Conservation (phyloP, 2,888 invertebrate genomes). For the Cybosia mesomella region DNA sequence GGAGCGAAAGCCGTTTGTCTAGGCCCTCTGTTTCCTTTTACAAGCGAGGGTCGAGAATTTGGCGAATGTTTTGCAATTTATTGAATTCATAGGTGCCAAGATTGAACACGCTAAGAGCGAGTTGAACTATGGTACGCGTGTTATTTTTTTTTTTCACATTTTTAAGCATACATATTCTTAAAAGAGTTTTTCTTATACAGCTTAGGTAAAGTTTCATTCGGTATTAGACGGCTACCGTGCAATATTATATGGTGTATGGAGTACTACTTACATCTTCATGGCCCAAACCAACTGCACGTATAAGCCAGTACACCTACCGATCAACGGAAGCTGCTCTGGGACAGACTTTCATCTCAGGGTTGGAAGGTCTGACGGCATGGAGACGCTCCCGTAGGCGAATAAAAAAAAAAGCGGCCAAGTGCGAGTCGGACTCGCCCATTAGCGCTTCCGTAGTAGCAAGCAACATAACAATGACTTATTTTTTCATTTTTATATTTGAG, state of each 20-base stretch:
- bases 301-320: too few relatives aligned
- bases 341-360: too few relatives aligned
- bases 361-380: too few relatives aligned
- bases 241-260: neutral
- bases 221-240: neutral
- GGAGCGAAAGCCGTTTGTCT: too few relatives aligned
- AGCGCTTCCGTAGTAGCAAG: too few relatives aligned
- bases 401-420: too few relatives aligned
- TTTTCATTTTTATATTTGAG: too few relatives aligned
- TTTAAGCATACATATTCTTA: neutral
- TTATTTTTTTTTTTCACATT: conserved; percentile 2
- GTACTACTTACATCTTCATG: neutral
- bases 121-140: neutral
- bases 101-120: neutral
- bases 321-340: too few relatives aligned
- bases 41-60: conserved; percentile 31
- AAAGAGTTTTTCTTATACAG: neutral
- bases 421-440: too few relatives aligned
- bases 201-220: neutral
- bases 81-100: neutral
- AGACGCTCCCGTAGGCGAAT: too few relatives aligned
- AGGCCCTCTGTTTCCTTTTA: conserved; percentile 33
- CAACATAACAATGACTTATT: too few relatives aligned
- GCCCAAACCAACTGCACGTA: too few relatives aligned
- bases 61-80: conserved; percentile 32